Percentiles rank a stretch among this genome's conserved stretches.
These are phyloP conservation scores for Reinhardtius hippoglossoides DNA, from an alignment of 2,113 vertebrate species.

Conservation along the genomic window DNA sequence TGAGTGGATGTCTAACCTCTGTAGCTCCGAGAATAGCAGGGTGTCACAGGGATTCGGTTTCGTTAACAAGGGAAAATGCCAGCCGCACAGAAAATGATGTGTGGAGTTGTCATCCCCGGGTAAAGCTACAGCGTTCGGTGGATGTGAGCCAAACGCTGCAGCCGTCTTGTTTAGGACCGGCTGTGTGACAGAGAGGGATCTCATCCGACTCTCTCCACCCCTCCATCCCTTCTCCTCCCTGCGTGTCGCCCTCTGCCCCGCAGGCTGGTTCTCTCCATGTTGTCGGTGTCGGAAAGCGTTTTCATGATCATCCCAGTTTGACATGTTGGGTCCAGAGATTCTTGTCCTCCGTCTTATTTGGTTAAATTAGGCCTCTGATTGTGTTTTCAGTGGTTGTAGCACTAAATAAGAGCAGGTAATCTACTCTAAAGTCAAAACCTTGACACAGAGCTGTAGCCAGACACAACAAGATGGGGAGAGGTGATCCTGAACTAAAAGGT, in stretches of 20 bases:
- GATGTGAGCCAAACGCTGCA: constrained; percentile 28
- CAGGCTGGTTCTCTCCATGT: constrained; percentile 17
- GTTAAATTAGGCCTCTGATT: constrained; percentile 3
- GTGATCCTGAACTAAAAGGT: no score
- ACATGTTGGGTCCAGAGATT: neutral
- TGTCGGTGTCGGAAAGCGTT: constrained; percentile 28
- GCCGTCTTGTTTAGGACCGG: constrained; percentile 37
- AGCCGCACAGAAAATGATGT: constrained; percentile 47
- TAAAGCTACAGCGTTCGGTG: constrained; percentile 32
- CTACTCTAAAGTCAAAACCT: neutral
- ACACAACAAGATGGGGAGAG: no score
- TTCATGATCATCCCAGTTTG: neutral
- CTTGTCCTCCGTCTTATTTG: neutral
- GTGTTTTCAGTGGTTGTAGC: neutral
- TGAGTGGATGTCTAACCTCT: constrained; percentile 47
- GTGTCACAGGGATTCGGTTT: constrained; percentile 47
- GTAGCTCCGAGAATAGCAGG: constrained; percentile 56
- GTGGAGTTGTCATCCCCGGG: constrained; percentile 46
- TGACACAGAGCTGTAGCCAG: no score
- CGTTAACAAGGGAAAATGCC: constrained; percentile 48
- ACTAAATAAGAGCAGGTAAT: neutral
- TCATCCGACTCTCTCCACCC: constrained; percentile 25
- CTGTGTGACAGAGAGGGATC: constrained; percentile 36
- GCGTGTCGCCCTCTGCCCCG: neutral
- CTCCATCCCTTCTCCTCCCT: constrained; percentile 26